Evolutionary conservation across 1,140 invertebrate genomes (phyloP).

Genomic region (Planococcus citri): DNA sequence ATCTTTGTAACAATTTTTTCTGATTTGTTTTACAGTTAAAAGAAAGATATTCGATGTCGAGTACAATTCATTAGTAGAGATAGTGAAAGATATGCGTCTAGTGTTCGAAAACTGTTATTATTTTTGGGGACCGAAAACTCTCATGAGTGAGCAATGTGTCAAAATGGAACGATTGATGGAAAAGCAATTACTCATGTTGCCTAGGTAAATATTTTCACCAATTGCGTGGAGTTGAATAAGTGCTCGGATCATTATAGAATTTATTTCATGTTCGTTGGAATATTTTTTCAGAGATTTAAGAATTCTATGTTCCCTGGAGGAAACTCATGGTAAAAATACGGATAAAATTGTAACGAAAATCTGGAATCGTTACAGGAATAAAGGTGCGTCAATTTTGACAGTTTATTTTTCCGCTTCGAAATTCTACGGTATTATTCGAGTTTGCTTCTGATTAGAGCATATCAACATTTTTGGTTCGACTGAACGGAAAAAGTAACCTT

Average conservation of each 20-base stretch:
- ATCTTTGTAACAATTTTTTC: conserved; percentile 1
- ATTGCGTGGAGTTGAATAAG: too few relatives aligned
- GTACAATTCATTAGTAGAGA: conserved; percentile 36
- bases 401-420: too few relatives aligned
- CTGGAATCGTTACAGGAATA: neutral
- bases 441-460: too few relatives aligned
- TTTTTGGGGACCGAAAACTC: conserved; percentile 39
- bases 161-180: conserved; percentile 40
- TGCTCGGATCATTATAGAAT: neutral
- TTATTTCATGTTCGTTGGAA: too few relatives aligned
- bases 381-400: too few relatives aligned
- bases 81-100: conserved; percentile 38
- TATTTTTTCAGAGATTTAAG: conserved; percentile 11
- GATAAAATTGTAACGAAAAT: neutral
- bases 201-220: conserved; percentile 33
- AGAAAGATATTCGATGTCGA: conserved; percentile 35
- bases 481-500: too few relatives aligned
- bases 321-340: neutral
- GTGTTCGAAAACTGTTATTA: conserved; percentile 43
- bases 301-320: neutral
- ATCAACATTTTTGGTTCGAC: too few relatives aligned
- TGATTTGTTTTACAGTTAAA: conserved; percentile 34
- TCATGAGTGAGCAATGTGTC: conserved; percentile 37
- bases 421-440: too few relatives aligned
- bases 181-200: conserved; percentile 35